Conservation (phyloP, 2,113 vertebrate genomes). For the Chloropsis hardwickii region DNA sequence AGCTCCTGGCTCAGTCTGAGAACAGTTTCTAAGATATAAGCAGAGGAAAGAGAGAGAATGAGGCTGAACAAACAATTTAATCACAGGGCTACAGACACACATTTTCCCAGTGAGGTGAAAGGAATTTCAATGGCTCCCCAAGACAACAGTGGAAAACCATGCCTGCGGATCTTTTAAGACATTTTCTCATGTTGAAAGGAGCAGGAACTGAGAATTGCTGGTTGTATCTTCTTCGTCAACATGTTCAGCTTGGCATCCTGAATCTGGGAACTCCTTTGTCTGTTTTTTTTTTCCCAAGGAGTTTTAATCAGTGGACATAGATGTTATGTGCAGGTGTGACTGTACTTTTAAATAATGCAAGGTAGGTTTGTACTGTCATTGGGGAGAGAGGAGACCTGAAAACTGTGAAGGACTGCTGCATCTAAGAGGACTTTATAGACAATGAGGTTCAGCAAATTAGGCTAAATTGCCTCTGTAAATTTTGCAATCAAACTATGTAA, state of each 20-base stretch:
- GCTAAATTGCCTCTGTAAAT: background rate
- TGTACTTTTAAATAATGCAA: background rate
- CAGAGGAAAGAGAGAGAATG: background rate
- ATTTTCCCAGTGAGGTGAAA: background rate
- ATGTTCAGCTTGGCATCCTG: background rate
- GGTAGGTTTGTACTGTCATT: background rate
- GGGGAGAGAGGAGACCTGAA: background rate
- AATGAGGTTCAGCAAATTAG: background rate
- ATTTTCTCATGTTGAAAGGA: background rate
- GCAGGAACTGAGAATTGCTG: background rate
- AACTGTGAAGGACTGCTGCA: background rate
- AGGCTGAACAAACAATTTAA: background rate
- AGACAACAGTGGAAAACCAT: background rate
- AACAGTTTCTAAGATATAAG: background rate
- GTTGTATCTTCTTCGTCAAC: background rate
- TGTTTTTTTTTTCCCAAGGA: background rate
- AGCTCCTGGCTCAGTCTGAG: background rate
- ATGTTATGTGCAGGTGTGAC: background rate
- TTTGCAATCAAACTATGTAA: background rate
- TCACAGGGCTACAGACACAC: background rate
- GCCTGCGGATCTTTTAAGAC: accelerated
- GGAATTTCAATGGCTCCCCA: background rate
- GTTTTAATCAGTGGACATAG: background rate
- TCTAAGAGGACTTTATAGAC: background rate
- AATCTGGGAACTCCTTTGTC: background rate